Evolutionary conservation across 2,113 vertebrate genomes (phyloP).

Genomic region (Dinomys branickii): DNA sequence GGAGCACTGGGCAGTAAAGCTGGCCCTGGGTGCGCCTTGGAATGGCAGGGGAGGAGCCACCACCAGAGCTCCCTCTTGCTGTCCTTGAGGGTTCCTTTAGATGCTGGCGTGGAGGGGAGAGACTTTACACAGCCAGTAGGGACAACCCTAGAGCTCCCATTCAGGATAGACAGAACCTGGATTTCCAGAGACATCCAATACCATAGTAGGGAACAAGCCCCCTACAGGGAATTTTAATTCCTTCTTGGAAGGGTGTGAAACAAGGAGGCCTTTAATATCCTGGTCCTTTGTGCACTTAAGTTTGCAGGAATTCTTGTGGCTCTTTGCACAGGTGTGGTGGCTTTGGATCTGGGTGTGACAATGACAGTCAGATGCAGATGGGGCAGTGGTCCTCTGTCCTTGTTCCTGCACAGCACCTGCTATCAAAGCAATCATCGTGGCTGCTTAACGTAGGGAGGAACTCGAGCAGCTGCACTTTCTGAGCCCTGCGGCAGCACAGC

Average conservation of each 20-base stretch:
- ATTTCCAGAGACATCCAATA: slow-evolving; percentile 74
- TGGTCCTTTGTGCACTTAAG: not conserved
- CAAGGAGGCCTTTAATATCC: not conserved
- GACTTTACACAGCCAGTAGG: slow-evolving; percentile 24
- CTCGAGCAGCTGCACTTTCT: slow-evolving; percentile 43
- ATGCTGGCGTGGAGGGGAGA: not conserved
- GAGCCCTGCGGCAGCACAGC: not conserved
- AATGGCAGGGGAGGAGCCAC: not conserved
- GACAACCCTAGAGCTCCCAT: not conserved
- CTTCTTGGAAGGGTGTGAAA: slow-evolving; percentile 10
- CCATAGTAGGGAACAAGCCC: slow-evolving; percentile 59
- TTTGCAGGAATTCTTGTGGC: not conserved
- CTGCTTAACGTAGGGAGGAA: not conserved
- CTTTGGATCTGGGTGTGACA: not conserved
- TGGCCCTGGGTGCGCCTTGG: not conserved
- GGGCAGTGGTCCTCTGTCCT: not conserved
- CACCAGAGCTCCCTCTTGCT: not conserved
- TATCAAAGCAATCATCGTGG: not conserved
- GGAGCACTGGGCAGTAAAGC: fast-evolving
- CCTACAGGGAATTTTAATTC: slow-evolving; percentile 74
- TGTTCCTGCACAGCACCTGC: not conserved
- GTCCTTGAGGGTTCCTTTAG: not conserved
- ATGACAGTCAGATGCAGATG: fast-evolving
- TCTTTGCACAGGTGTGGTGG: not conserved
- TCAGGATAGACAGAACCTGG: slow-evolving; percentile 68